Conservation (phyloP, 1,140 invertebrate genomes). For the Drosophila lacteicornis region DNA sequence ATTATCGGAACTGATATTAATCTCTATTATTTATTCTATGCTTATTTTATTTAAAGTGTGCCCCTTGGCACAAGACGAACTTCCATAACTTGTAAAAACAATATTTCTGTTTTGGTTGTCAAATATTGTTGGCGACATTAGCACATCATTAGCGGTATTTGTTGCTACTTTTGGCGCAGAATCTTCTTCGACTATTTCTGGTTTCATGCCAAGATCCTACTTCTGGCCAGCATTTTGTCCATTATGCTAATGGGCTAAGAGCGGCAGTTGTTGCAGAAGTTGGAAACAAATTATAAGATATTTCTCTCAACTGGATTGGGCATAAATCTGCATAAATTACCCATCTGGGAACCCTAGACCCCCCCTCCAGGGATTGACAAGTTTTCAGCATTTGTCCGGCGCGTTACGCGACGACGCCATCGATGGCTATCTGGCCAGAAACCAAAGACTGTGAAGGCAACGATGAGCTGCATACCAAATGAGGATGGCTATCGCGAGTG, state of each 20-base stretch:
- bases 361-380: slow-evolving; percentile 62
- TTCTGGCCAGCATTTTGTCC: slow-evolving; percentile 51
- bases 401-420: slow-evolving; percentile 73
- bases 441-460: slow-evolving; percentile 22
- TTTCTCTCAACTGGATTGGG: slow-evolving; percentile 46
- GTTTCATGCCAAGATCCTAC: slow-evolving; percentile 24
- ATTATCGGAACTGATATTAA: slow-evolving; percentile 6
- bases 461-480: slow-evolving; percentile 71
- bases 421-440: slow-evolving; percentile 61
- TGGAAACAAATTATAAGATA: slow-evolving; percentile 72
- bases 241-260: slow-evolving; percentile 70
- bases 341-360: slow-evolving; percentile 45
- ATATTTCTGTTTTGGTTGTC: slow-evolving; percentile 66
- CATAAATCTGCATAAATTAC: slow-evolving; percentile 76
- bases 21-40: slow-evolving; percentile 22
- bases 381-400: slow-evolving; percentile 66
- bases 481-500: slow-evolving; percentile 54
- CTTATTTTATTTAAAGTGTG: slow-evolving; percentile 24
- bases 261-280: slow-evolving; percentile 49
- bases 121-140: slow-evolving; percentile 59
- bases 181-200: slow-evolving; percentile 32
- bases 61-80: slow-evolving; percentile 22
- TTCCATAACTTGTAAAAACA: slow-evolving; percentile 48
- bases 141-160: slow-evolving; percentile 74
- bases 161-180: slow-evolving; percentile 29